Base-by-base conservation (phyloP, 1,140 invertebrate species). In the Drosophila willistoni region DNA sequence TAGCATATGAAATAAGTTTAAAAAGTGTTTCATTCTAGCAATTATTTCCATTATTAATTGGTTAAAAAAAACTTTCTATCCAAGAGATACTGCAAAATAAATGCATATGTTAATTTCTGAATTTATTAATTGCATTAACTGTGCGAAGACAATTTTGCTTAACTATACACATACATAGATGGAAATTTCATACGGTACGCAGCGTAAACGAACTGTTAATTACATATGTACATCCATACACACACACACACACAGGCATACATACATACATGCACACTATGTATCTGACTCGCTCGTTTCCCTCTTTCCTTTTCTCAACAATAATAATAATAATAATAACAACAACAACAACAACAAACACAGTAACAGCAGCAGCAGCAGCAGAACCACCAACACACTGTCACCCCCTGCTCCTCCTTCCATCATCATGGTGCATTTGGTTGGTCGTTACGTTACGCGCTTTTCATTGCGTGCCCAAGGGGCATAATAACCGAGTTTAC, bases 151-250 rank as follows among this genome's bases (percentile, higher is more conserved):
- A 41, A 22, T 60, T 60, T 22, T 3, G 42, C 4, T 59, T 41
- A 10, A 44, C 7, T 36, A 55, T 67, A 41, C 56, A 41, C 57
- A 54, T 41, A 79, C 64, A 56, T 65, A 77, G 29, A 29, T 73
- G 67, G 61, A 66, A 77, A 70, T 77, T 68, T 81, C 75, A 73
- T 82, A 87, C 75, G 83, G 82, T 82, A 87, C 83, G 79, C 83
- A 76, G 68, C 79, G 75, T 81, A 81, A 85, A 81, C 75, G 79
- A 85, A 85, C 84, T 87, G 83, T 87, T 85, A 85, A 85, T 85
- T 85, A 86, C 72, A 71, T 86, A 67, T 76, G 22, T 63, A 44
- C 22, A 25, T 44, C n/a, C 22, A 39, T 39, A 47, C 14, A 44
- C n/a, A 9, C 14, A 19, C 9, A 22, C 17, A 51, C 17, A 44